phyloP scores from a whole-genome alignment of 2,113 vertebrate genomes.

The Gymnorhina tibicen region DNA sequence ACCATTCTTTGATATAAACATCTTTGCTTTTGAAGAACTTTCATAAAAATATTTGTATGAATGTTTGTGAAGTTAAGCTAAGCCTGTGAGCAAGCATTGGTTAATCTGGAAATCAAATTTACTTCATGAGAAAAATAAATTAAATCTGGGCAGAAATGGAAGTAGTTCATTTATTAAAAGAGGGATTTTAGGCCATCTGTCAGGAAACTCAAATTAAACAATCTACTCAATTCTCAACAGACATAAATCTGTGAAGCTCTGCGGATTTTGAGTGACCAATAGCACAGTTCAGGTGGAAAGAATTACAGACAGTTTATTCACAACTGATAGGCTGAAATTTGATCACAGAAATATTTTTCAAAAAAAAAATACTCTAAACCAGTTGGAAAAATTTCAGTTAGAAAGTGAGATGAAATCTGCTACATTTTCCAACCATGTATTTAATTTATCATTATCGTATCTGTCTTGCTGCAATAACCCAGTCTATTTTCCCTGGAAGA shows the following conservation, averaged over 20 bases:
- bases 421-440: background rate
- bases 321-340: background rate
- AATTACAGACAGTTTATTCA: background rate
- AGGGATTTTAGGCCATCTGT: constrained; percentile 21
- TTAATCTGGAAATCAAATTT: constrained; percentile 17
- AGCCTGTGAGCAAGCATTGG: background rate
- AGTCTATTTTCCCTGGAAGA: background rate
- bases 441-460: background rate
- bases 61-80: background rate
- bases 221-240: background rate
- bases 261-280: background rate
- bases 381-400: background rate
- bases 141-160: background rate
- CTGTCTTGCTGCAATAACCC: background rate
- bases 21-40: constrained; percentile 7
- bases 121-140: background rate
- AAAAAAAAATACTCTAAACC: background rate
- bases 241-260: background rate
- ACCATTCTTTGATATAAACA: background rate
- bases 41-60: background rate
- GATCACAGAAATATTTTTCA: background rate
- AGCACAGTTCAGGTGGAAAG: background rate
- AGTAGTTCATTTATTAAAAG: constrained; percentile 13
- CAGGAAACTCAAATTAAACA: constrained; percentile 6
- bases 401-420: background rate